Conservation (phyloP, 2,888 invertebrate species). For the Myathropa florea region DNA sequence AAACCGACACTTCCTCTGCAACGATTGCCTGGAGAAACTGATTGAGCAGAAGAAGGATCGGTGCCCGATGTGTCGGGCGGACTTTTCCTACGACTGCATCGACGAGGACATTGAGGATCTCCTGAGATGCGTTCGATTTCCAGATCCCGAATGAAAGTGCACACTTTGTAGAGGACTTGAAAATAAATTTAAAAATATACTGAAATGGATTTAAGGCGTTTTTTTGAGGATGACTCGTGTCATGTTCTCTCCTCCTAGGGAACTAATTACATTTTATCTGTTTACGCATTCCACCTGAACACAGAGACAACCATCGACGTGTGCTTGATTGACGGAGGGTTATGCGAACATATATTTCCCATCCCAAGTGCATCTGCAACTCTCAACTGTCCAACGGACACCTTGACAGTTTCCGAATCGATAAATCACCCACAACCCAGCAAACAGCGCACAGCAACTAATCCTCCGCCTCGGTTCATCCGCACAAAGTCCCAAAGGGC, state of each 20-base stretch:
- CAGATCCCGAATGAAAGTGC: conserved; percentile 17
- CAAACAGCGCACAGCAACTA: background rate
- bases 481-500: background rate
- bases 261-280: background rate
- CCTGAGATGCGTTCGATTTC: conserved; percentile 68
- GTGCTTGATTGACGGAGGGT: background rate
- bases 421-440: background rate
- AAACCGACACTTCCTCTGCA: conserved; percentile 71
- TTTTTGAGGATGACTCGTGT: no score
- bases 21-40: conserved; percentile 56
- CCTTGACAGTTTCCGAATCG: background rate
- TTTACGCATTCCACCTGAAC: background rate
- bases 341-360: background rate
- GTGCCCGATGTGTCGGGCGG: conserved; percentile 72
- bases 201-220: no score
- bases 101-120: conserved; percentile 66
- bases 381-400: background rate
- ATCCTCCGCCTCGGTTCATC: background rate
- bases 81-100: conserved; percentile 71
- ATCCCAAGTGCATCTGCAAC: background rate
- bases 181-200: background rate
- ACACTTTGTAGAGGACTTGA: background rate
- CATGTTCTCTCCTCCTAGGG: no score
- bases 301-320: background rate
- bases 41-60: conserved; percentile 20